These are phyloP conservation scores for Hyaena hyaena DNA, from an alignment of 2,113 vertebrate genomes.

Conservation along the genomic window DNA sequence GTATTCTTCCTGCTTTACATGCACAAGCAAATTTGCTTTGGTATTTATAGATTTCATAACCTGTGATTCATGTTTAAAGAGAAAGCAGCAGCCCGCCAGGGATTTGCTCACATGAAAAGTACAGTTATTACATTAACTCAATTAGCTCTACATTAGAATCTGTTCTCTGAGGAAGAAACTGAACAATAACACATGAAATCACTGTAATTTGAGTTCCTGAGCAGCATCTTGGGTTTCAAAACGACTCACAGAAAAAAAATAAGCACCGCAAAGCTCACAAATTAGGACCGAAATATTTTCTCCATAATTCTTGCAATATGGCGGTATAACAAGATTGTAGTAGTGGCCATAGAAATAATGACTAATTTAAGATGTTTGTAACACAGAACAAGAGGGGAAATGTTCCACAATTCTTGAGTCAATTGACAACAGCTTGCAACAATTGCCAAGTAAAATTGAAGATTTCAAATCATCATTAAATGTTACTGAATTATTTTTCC, in stretches of 20 bases:
- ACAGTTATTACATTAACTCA: slow-evolving; percentile 77
- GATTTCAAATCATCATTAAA: slow-evolving; percentile 6
- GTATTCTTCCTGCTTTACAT: slow-evolving; percentile 21
- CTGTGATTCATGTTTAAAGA: slow-evolving; percentile 75
- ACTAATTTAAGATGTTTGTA: neutral
- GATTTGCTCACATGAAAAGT: slow-evolving; percentile 58
- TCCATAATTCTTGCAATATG: neutral
- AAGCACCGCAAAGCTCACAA: slow-evolving; percentile 26
- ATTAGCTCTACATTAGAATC: slow-evolving; percentile 50
- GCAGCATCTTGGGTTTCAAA: slow-evolving; percentile 25
- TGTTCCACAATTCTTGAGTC: neutral
- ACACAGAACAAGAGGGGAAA: neutral
- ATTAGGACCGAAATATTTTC: slow-evolving; percentile 41
- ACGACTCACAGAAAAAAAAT: slow-evolving; percentile 64
- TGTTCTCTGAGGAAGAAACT: slow-evolving; percentile 36
- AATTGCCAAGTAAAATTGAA: neutral
- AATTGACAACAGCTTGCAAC: neutral
- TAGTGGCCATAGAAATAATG: slow-evolving; percentile 7
- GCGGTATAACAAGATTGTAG: neutral
- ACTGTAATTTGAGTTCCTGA: slow-evolving; percentile 22
- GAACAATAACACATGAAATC: slow-evolving; percentile 41
- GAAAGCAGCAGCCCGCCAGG: slow-evolving; percentile 64
- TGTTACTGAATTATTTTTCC: slow-evolving; percentile 5
- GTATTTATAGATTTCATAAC: slow-evolving; percentile 74
- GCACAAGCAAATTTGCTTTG: slow-evolving; percentile 53